Conservation (phyloP, 2,888 invertebrate genomes). For the Oegoconia quadripuncta region DNA sequence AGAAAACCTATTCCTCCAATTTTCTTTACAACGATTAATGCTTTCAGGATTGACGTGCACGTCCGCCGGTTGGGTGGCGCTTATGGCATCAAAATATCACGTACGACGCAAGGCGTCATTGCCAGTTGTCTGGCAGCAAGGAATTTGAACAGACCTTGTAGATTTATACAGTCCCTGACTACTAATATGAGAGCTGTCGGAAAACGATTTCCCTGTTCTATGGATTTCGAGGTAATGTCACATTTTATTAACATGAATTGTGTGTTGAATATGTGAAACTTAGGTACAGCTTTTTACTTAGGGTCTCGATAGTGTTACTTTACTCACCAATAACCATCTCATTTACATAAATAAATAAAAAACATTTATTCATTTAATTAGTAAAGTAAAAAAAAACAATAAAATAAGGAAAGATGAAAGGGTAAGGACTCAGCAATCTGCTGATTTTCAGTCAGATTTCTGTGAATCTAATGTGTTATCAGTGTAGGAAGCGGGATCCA, state of each 20-base stretch:
- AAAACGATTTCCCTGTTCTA: slow-evolving; percentile 68
- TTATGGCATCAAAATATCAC: slow-evolving; percentile 86
- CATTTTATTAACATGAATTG: background rate
- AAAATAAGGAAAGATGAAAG: no score
- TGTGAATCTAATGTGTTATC: no score
- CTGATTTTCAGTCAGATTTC: no score
- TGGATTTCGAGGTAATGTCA: slow-evolving; percentile 67
- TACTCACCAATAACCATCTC: no score
- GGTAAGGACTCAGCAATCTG: no score
- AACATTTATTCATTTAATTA: no score
- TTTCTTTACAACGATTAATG: no score
- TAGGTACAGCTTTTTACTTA: no score
- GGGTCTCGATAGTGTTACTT: no score
- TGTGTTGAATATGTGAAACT: background rate
- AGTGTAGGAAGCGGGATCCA: no score
- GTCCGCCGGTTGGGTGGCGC: slow-evolving; percentile 47
- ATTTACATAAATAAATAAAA: background rate
- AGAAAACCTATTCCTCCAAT: no score
- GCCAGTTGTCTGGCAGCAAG: slow-evolving; percentile 82
- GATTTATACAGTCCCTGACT: slow-evolving; percentile 81
- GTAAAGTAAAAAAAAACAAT: no score
- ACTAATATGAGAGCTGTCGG: slow-evolving; percentile 81
- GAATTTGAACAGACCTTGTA: slow-evolving; percentile 80
- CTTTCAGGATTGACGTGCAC: slow-evolving; percentile 82
- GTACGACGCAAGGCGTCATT: slow-evolving; percentile 75